Evolutionary conservation across 2,797 vertebrate genomes (phyloP), one percentile per base, ranked within the genome.

Genomic region (Muraenolepis orangiensis): DNA sequence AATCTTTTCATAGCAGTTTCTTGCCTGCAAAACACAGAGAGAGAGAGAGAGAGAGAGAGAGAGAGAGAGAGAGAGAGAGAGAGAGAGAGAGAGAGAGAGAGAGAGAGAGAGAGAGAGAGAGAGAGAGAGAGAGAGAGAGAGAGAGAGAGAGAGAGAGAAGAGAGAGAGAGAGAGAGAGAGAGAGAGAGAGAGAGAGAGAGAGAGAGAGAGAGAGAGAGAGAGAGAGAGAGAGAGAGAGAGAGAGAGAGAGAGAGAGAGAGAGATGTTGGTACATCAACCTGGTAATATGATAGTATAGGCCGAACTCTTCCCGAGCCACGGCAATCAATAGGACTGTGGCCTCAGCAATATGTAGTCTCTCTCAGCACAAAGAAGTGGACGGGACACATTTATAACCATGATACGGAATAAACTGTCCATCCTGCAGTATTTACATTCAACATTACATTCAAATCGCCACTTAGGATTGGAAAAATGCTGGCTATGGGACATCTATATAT

Each of bases 1-100:
- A 74, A 98, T 94, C 88, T 93, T 95, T 90, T 91, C 84, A 78
- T 95, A 98, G 84, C 95, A 95, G 4, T 89, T 88, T 88, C 92
- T 95, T 66, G 94, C 88, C 97, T 99, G 69, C 71, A 80, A 85
- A 84, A 81, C n/a, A n/a, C n/a, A 69, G 71, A 34, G 72, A 40
- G 71, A 69, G n/a, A 69, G 8, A 11, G 20, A n/a, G 46, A 51
- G 6, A 5, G 42, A 23, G 2, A 23, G n/a, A 69, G 71, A 34
- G 72, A 40, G 71, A 69, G n/a, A 69, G 8, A 11, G 20, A n/a
- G 46, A 51, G 6, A 5, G 42, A 23, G 2, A 23, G n/a, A 69
- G 71, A 34, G 72, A 40, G 71, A 69, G n/a, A 69, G 8, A 11
- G 20, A n/a, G 46, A 51, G 6, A 5, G 42, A 23, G 2, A 23